Percentiles rank a stretch among this genome's conserved stretches.
Conservation (phyloP, 2,888 invertebrate species). For the Cosmia pyralina region DNA sequence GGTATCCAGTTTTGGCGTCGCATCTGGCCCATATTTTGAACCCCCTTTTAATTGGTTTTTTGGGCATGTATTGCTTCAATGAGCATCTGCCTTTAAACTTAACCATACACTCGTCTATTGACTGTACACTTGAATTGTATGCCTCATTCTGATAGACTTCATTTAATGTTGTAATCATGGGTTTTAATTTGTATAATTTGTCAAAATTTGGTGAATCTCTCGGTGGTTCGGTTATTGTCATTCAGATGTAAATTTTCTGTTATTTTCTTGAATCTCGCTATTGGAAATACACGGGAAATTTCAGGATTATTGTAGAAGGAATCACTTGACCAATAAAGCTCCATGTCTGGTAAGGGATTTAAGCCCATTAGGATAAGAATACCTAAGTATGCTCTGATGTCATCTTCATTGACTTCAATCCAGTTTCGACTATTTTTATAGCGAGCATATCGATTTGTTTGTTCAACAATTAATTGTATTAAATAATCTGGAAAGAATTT, state of each 20-base stretch:
- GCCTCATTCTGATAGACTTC: constrained; percentile 55
- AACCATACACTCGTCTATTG: constrained; percentile 66
- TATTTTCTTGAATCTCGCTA: constrained; percentile 67
- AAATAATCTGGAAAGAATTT: constrained; percentile 18
- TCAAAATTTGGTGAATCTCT: constrained; percentile 60
- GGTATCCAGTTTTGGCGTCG: constrained; percentile 21
- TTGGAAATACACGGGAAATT: constrained; percentile 64
- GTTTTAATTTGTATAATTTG: constrained; percentile 64
- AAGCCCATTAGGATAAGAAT: constrained; percentile 70
- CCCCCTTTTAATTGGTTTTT: constrained; percentile 45
- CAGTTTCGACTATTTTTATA: constrained; percentile 64
- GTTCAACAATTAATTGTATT: constrained; percentile 30
- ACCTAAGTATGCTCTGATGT: constrained; percentile 67
- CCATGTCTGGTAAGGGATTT: constrained; percentile 40
- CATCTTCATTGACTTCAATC: constrained; percentile 57
- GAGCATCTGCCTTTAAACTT: constrained; percentile 65
- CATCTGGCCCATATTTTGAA: constrained; percentile 63
- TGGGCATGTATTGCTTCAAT: constrained; percentile 62
- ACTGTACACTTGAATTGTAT: constrained; percentile 53
- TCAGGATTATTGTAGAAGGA: constrained; percentile 66
- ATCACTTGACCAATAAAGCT: constrained; percentile 67
- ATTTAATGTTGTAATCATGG: constrained; percentile 58
- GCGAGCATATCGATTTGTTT: constrained; percentile 46
- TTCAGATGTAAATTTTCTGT: constrained; percentile 64
- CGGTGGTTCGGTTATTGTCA: constrained; percentile 61